Conservation (phyloP, 2,113 vertebrate species). For the Hypocryptadius cinnamomeus region DNA sequence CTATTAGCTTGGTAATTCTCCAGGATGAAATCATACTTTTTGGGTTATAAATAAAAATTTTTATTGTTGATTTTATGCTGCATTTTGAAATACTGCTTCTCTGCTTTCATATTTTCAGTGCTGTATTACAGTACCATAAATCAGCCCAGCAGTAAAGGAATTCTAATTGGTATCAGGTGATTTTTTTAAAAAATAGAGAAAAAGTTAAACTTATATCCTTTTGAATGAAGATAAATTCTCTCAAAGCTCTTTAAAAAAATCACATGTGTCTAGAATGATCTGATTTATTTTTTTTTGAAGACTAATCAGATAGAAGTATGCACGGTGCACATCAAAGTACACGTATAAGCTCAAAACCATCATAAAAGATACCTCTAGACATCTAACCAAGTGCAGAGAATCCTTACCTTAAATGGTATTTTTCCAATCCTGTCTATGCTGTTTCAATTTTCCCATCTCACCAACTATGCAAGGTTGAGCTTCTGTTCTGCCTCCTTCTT, state of each 20-base stretch:
- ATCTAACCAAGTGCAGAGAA: background rate
- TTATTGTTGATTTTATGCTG: constrained; percentile 84
- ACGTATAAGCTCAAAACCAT: background rate
- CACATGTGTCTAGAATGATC: constrained; percentile 35
- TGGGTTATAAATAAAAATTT: constrained; percentile 84
- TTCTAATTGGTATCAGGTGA: constrained; percentile 84
- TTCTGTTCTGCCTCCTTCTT: background rate
- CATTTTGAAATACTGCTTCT: constrained; percentile 85
- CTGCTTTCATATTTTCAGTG: constrained; percentile 82
- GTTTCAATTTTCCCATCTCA: background rate
- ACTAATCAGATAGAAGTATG: constrained; percentile 54
- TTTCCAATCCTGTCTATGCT: background rate
- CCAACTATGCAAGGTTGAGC: background rate
- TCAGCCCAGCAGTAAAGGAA: constrained; percentile 73
- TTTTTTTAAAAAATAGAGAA: constrained; percentile 48
- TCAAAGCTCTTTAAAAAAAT: constrained; percentile 34
- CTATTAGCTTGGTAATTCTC: constrained; percentile 83
- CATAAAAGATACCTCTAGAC: background rate
- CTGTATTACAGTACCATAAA: constrained; percentile 79
- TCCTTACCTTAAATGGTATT: background rate
- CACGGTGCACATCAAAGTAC: constrained; percentile 23
- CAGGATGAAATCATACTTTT: constrained; percentile 87
- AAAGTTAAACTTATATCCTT: constrained; percentile 62
- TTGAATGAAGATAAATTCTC: constrained; percentile 56
- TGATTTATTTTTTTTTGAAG: constrained; percentile 60